phyloP scores from a whole-genome alignment of 2,797 vertebrate species.

The Spinus olivaceus region DNA sequence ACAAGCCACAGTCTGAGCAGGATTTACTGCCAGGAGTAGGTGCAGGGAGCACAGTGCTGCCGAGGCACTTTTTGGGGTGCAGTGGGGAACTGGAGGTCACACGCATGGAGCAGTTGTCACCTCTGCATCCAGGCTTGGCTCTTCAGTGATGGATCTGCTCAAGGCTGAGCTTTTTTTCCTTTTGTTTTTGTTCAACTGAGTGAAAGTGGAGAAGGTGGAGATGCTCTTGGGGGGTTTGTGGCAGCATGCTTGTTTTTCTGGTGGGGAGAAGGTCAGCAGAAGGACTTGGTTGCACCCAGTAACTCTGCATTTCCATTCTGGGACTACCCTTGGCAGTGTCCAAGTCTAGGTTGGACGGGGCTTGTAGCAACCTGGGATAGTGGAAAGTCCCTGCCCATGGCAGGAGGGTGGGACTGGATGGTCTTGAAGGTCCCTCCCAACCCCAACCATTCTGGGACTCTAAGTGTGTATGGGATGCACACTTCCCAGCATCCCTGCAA shows the following conservation, averaged over 20 bases:
- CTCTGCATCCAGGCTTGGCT: neutral
- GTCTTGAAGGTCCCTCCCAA: neutral
- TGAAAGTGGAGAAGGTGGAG: neutral
- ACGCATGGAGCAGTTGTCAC: neutral
- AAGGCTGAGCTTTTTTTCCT: neutral
- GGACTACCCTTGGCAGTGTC: neutral
- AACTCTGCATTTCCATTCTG: neutral
- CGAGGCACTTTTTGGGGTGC: neutral
- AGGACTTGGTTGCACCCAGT: neutral
- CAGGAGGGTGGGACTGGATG: neutral
- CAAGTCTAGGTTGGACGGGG: fast-evolving
- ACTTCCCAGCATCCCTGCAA: neutral
- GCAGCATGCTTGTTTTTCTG: neutral
- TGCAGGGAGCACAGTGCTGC: neutral
- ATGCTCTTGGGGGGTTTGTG: neutral
- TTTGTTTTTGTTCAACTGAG: fast-evolving
- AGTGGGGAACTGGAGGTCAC: neutral
- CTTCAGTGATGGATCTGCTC: neutral
- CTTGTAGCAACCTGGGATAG: neutral
- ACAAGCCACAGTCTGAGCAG: neutral
- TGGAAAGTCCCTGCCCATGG: neutral
- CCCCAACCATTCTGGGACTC: neutral
- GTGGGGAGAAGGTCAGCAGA: neutral
- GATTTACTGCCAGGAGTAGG: conserved; percentile 17
- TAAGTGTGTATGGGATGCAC: neutral